Base-by-base conservation (phyloP, 2,113 vertebrate genomes). In the Colinus virginianus region DNA sequence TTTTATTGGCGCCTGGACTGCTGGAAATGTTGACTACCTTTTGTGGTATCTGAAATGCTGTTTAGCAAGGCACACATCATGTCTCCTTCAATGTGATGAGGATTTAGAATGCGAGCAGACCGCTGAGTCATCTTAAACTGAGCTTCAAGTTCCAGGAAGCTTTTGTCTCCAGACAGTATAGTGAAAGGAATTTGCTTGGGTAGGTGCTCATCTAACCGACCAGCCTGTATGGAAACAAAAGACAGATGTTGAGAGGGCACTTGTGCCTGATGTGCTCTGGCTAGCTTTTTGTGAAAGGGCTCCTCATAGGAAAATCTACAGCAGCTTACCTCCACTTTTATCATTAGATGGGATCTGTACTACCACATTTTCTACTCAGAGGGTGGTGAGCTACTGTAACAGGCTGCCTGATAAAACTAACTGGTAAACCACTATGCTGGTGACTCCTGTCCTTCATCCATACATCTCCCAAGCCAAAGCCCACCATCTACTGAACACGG, bases 111-210 rank as follows among this genome's bases (percentile, higher is more conserved):
- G 82, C 94, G 97, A 91, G 96, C 97, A 90, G 97, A 78, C 40
- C 98, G 95, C 93, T 98, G 98, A 28, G 98, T 98, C 97, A 98
- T 97, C 97, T 98, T 98, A 91, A 98, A 98, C 34, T 98, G 98
- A 91, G 80, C 89, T 94, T 98, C 97, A 71, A 98, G 86, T 84
- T 98, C 98, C 93, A 98, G 92, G 93, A 98, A 98, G 85, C 98
- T 97, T 97, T 98, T 98, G 95, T 98, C 98, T 96, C 98, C 98
- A 78, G 98, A 98, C 78, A 98, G 98, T 78, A 98, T 49, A 74
- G 98, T 98, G 91, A 98, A 98, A 95, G 98, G 98, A 95, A 98
- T 98, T 79, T 98, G 98, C 93, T 98, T 98, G 84, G 98, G 98
- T 49, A 98, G 90, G 40, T 97, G 97, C 82, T 97, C 98, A 97